These are phyloP conservation scores for Misgurnus anguillicaudatus DNA, from an alignment of 2,113 vertebrate genomes.

Conservation along the genomic window DNA sequence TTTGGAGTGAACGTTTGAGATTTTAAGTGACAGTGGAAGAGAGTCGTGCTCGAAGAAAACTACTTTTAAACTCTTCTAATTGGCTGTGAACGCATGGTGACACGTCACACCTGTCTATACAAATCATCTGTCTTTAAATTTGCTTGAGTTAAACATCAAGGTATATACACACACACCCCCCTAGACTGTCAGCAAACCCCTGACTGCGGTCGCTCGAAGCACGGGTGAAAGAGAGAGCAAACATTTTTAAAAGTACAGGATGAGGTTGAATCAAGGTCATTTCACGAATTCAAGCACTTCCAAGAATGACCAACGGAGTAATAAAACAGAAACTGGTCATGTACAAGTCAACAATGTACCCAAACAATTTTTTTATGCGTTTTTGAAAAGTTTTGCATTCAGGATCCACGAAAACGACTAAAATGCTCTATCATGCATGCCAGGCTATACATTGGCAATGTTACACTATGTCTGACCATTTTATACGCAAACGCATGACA, in stretches of 20 bases:
- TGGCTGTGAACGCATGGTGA: conserved; percentile 48
- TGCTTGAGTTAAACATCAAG: conserved; percentile 53
- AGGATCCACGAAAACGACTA: too few species aligned
- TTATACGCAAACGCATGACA: too few species aligned
- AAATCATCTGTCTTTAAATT: conserved; percentile 53
- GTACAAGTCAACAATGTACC: too few species aligned
- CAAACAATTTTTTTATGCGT: too few species aligned
- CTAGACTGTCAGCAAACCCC: conserved; percentile 21
- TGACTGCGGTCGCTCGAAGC: conserved; percentile 1
- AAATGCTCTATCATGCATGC: too few species aligned
- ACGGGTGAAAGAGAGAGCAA: background rate
- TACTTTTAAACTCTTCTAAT: conserved; percentile 42
- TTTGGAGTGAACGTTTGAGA: conserved; percentile 1
- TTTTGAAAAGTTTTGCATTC: too few species aligned
- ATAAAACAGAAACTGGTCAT: too few species aligned
- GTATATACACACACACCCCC: conserved; percentile 22
- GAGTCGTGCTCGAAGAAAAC: conserved; percentile 17
- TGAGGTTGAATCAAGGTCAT: conserved; percentile 21
- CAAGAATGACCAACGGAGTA: conserved; percentile 11
- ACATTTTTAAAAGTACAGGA: conserved; percentile 9
- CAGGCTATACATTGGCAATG: too few species aligned
- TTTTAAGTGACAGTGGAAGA: conserved; percentile 44
- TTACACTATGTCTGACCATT: too few species aligned
- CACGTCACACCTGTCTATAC: conserved; percentile 38
- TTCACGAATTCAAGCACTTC: background rate